phyloP scores from a whole-genome alignment of 2,113 vertebrate genomes.

The Scalopus aquaticus region DNA sequence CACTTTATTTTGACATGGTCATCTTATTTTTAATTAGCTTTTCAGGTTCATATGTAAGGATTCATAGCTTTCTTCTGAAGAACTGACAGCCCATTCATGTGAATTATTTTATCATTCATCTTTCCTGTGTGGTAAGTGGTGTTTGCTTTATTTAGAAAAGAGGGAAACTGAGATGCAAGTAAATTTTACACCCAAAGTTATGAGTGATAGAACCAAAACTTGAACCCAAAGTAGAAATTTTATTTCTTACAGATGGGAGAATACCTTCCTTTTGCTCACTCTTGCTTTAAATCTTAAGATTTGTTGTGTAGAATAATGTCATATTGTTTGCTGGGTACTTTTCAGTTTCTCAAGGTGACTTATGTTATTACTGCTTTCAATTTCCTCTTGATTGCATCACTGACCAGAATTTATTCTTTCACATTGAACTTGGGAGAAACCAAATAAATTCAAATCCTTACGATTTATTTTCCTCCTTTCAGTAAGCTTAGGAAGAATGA shows the following conservation, averaged over 20 bases:
- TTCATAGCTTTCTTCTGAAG: conserved; percentile 62
- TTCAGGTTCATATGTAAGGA: conserved; percentile 68
- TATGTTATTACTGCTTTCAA: background rate
- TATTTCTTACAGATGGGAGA: background rate
- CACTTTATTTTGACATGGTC: conserved; percentile 64
- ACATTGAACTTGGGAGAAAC: background rate
- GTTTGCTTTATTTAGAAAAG: conserved; percentile 56
- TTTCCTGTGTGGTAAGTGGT: conserved; percentile 59
- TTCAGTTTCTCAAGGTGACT: background rate
- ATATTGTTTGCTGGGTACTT: background rate
- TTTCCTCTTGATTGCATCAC: background rate
- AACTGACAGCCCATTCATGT: conserved; percentile 62
- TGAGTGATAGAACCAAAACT: conserved; percentile 17
- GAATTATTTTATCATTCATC: conserved; percentile 59
- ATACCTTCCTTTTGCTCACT: background rate
- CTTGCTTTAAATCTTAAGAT: conserved; percentile 9
- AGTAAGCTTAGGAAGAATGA: conserved; percentile 9
- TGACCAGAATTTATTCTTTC: conserved; percentile 7
- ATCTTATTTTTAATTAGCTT: conserved; percentile 73
- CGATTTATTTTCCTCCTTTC: background rate
- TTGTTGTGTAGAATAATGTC: background rate
- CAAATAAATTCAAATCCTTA: conserved; percentile 9
- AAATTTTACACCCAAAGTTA: conserved; percentile 11
- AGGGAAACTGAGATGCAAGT: conserved; percentile 39
- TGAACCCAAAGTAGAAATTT: conserved; percentile 10